Evolutionary conservation across 2,113 vertebrate genomes (phyloP), one percentile per base, ranked within the genome.

Genomic region (Anoura caudifer): DNA sequence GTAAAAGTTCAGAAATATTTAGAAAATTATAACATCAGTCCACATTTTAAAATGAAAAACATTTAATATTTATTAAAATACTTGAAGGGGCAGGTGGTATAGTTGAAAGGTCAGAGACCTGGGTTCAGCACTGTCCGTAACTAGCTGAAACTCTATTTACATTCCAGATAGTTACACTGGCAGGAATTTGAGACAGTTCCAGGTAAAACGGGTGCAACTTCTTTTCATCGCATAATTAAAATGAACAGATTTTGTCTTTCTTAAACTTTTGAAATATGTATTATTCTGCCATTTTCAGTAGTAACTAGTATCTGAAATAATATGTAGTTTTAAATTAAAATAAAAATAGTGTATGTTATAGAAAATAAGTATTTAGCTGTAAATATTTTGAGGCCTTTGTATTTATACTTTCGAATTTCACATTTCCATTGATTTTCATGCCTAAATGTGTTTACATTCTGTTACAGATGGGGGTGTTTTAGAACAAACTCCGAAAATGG

Each of bases 21-120:
- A 45, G 47, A n/a, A 72, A 45, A 75, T 63, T 91, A 33, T 36
- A 88, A 88, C 67, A 87, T 70, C 43, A n/a, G 47, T 54, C 17
- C 20, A 84, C 26, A 54, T 83, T 90, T 92, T n/a, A 54, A 96
- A 95, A 50, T 87, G 22, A 43, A 82, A 88, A 33, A 33, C 14
- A 65, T 56, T 84, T 73, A 52, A 59, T 24, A 85, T 85, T 82
- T 91, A 47, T 85, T 92, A 95, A 95, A 95, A 69, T 89, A 61
- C 26, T 72, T 76, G 24, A 81, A 86, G 77, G 22, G 16, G 12
- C 59, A 72, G 72, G 19, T 69, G 10, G 26, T 93, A 0, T 77
- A 45, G 20, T 80, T 93, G 38, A 56, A 91, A 91, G 38, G 38
- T 79, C 79, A 61, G 59, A 95, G 63, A 81, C 24, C 65, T 52